Conservation (phyloP, 2,113 vertebrate genomes). For the Apus apus region DNA sequence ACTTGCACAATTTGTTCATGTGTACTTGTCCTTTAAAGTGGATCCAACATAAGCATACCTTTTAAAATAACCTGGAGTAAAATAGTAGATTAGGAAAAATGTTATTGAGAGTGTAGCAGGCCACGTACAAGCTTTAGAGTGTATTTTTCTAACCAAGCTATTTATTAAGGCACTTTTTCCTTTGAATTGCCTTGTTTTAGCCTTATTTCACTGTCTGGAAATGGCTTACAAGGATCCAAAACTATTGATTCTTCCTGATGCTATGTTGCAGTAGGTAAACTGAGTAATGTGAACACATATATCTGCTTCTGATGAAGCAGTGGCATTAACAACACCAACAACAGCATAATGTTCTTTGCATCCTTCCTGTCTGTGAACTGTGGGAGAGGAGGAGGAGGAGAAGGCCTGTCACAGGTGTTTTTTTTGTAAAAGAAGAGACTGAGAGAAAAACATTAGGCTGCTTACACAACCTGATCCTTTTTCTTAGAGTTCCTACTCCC, state of each 20-base stretch:
- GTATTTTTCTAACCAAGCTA: neutral
- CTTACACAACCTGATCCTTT: neutral
- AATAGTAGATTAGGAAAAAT: neutral
- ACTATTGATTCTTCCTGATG: neutral
- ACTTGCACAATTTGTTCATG: neutral
- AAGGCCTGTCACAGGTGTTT: neutral
- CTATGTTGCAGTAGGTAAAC: neutral
- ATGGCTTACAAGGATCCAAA: neutral
- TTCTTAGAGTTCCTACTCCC: neutral
- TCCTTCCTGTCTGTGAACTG: neutral
- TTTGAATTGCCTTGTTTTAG: neutral
- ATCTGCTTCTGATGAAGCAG: neutral
- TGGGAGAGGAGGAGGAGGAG: slow-evolving; percentile 1
- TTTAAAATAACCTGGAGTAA: neutral
- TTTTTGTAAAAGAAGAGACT: neutral
- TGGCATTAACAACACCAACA: neutral
- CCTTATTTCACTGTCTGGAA: neutral
- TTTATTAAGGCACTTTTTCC: neutral
- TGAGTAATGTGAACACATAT: neutral
- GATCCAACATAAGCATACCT: neutral
- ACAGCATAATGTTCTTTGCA: neutral
- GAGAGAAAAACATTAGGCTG: neutral
- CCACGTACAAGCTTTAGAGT: neutral
- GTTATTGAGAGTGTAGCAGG: neutral
- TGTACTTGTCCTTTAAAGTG: neutral